Base-by-base conservation (phyloP, 2,113 vertebrate species). In the Hemichromis elongatus region DNA sequence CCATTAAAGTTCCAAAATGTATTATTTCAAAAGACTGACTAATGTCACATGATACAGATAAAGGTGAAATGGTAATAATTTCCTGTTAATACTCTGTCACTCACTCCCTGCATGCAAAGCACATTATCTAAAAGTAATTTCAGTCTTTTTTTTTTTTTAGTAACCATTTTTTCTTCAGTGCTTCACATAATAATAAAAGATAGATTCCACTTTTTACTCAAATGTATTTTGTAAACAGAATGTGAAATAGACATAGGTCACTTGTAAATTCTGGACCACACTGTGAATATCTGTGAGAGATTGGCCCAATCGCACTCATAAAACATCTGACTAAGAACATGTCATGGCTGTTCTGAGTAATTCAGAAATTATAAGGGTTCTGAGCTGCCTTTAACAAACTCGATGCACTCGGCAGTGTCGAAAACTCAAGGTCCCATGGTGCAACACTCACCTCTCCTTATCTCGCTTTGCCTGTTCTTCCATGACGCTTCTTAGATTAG, bases 391-490 rank as follows among this genome's bases (percentile, higher is more conserved):
- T 82, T 47, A 30, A 73, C 59, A 16, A 70, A 37, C 21, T 26
- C 24, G 24, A 81, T 42, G 19, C 11, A 35, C 45, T n/a, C 7
- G 28, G 11, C 50, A 56, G 35, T 9, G 3, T 10, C 9, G 18
- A 82, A 73, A 85, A 85, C 59, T 80, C 75, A 19, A 52, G 8
- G 37, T 84, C 84, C 80, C 33, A 53, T 30, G 26, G 18, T 77
- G 70, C 70, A 81, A 40, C 21, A 16, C 88, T 95, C 95, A 98
- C 98, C 98, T 96, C 94, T 97, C 95, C 94, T 91, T 96, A 94
- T 98, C 97, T 95, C 93, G 97, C 91, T 90, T 86, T 4, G 97
- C 96, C 94, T 98, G 97, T 52, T 98, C 95, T 83, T 96, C 96
- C 96, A 98, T 97, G 87, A 96, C 53, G 86, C 95, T 94, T 92